A percentile compares a stretch with the other conserved stretches of the same genome.
Evolutionary conservation across 2,888 invertebrate genomes (phyloP).

Genomic region (Lamellibrachia columna): DNA sequence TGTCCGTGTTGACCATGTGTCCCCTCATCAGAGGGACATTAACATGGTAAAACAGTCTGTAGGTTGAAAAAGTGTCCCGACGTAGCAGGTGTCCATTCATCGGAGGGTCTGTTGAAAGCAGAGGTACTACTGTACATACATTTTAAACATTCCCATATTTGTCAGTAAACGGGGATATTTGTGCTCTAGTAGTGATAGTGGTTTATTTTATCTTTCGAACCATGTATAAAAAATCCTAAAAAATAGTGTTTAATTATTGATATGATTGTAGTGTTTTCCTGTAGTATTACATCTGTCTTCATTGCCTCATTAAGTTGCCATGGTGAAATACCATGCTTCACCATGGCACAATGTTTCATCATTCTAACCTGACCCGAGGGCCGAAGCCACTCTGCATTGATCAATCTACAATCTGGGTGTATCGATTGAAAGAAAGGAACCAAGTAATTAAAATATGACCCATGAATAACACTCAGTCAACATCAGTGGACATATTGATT

Average conservation of each 20-base stretch:
- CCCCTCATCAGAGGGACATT: too few relatives aligned
- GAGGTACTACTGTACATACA: too few relatives aligned
- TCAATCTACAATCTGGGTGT: not conserved
- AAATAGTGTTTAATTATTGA: not conserved
- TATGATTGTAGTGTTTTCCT: not conserved
- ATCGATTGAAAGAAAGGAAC: not conserved
- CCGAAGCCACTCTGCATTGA: not conserved
- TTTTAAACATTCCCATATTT: not conserved
- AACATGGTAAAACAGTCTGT: too few relatives aligned
- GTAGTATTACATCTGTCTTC: not conserved
- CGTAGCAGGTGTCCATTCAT: too few relatives aligned
- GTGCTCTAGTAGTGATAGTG: not conserved
- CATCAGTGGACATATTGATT: not conserved
- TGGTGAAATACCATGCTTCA: not conserved
- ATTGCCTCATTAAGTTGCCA: not conserved
- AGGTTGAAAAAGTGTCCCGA: too few relatives aligned
- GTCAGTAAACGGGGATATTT: not conserved
- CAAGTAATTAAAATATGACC: slow-evolving; percentile 5
- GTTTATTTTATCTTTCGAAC: not conserved
- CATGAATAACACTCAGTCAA: not conserved
- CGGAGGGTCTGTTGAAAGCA: too few relatives aligned
- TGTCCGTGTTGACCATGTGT: too few relatives aligned
- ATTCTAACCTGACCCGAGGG: not conserved
- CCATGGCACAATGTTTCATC: not conserved
- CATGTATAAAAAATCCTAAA: not conserved